These are phyloP conservation scores for Callipepla squamata DNA, from an alignment of 2,113 vertebrate species.

Conservation along the genomic window DNA sequence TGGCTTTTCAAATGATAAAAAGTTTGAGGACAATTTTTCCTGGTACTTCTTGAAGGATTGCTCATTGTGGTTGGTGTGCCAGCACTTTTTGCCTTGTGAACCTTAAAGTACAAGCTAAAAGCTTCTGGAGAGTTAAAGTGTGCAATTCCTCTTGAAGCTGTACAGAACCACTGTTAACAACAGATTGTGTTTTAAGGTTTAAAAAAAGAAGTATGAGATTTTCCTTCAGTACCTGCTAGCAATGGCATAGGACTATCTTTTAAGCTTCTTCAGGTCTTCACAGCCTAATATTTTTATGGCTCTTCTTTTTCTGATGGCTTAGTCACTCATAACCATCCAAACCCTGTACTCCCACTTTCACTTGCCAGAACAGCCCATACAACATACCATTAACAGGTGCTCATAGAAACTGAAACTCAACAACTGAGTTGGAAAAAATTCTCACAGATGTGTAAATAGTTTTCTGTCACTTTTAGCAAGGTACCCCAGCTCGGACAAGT, in stretches of 20 bases:
- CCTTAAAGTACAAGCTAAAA: background rate
- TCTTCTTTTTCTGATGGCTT: background rate
- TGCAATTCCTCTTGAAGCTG: background rate
- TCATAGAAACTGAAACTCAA: background rate
- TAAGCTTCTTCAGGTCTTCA: background rate
- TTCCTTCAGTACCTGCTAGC: background rate
- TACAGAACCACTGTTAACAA: background rate
- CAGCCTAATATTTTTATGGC: background rate
- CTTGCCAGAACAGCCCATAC: background rate
- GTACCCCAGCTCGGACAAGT: background rate
- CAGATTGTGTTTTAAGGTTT: background rate
- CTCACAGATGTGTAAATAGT: background rate
- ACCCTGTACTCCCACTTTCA: background rate
- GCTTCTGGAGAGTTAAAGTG: background rate
- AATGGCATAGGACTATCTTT: background rate
- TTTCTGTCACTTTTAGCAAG: background rate
- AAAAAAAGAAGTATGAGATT: background rate
- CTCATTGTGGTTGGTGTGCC: background rate
- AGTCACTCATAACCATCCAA: background rate
- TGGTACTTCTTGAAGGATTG: background rate
- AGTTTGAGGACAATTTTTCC: conserved; percentile 6
- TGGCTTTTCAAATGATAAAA: background rate
- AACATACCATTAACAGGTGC: background rate
- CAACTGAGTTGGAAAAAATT: background rate
- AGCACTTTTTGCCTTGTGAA: background rate